Evolutionary conservation across 2,113 vertebrate genomes (phyloP).

Genomic region (Pseudopipra pipra): DNA sequence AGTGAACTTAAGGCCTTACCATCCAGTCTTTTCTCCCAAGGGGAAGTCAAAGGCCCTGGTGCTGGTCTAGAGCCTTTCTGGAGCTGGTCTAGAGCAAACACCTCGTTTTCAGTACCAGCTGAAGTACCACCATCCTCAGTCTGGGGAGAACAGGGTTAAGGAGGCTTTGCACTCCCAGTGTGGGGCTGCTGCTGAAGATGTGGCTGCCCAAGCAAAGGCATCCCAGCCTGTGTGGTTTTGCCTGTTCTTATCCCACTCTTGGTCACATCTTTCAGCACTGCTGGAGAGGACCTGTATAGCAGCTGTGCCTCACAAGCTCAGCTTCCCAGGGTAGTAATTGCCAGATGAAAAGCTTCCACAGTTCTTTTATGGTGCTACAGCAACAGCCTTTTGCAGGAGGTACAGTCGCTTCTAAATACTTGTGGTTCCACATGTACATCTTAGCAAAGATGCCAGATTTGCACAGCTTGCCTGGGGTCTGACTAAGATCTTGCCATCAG

Average conservation of each 20-base stretch:
- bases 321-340: background rate
- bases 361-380: background rate
- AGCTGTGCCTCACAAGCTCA: background rate
- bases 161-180: background rate
- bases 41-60: accelerated
- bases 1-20: background rate
- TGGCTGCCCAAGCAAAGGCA: background rate
- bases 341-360: background rate
- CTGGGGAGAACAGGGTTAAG: background rate
- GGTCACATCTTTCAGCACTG: background rate
- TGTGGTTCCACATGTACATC: background rate
- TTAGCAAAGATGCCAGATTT: background rate
- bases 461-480: background rate
- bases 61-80: no score
- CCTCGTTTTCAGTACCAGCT: accelerated
- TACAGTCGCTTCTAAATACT: background rate
- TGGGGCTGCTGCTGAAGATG: background rate
- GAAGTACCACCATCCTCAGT: no score
- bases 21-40: background rate
- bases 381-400: background rate
- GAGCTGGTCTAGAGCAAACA: no score
- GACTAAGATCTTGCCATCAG: background rate
- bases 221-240: background rate
- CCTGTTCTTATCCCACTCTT: background rate
- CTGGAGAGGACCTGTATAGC: background rate